A percentile compares a stretch with the other conserved stretches of the same genome.
These are phyloP conservation scores for Pogonocichla stellata DNA, from an alignment of 2,113 vertebrate genomes.

Conservation along the genomic window DNA sequence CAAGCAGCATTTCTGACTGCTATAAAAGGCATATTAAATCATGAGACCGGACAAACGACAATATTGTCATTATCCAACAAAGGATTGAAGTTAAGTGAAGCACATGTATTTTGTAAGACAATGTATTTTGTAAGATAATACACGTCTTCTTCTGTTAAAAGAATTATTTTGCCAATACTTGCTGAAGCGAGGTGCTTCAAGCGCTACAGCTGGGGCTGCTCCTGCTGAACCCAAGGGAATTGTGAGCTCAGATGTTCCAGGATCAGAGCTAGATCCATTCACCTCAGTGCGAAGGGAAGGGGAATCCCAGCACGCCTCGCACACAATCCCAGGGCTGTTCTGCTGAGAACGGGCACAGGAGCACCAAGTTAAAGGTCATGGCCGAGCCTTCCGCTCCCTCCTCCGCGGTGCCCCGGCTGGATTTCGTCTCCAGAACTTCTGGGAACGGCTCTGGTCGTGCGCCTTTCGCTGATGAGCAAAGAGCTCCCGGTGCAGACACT, in stretches of 20 bases:
- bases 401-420: neutral
- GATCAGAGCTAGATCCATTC: neutral
- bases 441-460: neutral
- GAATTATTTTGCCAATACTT: neutral
- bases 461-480: neutral
- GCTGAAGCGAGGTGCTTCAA: neutral
- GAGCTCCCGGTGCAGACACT: constrained; percentile 7
- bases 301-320: rapidly evolving
- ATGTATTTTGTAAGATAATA: neutral
- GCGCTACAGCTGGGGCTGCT: neutral
- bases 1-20: neutral
- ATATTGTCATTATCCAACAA: neutral
- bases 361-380: constrained; percentile 6
- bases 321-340: neutral
- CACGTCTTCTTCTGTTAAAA: neutral
- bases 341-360: neutral
- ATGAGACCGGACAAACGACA: neutral
- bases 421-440: neutral
- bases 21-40: neutral
- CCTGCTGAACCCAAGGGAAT: neutral
- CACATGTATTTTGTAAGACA: neutral
- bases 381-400: neutral
- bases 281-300: neutral
- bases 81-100: neutral
- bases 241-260: neutral